Base-by-base conservation (phyloP, 2,113 vertebrate genomes). In the Ammodytes marinus region DNA sequence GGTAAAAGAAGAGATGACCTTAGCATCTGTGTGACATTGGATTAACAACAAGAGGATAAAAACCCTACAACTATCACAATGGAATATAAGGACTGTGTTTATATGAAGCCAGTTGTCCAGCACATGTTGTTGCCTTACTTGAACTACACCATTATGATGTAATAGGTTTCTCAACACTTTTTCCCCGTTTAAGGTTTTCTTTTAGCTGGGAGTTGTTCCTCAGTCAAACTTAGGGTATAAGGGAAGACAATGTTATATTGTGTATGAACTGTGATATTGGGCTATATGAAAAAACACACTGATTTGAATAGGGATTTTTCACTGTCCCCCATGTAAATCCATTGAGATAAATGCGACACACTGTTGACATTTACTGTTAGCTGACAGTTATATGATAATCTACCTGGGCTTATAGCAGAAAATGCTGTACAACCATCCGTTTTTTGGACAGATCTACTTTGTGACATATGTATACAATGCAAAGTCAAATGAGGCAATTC, bases 1-100 rank as follows among this genome's bases (percentile, higher is more conserved):
- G 69, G 14, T 76, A 53, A 67, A 27, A 61, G 50, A 77, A 49
- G 40, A 69, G 61, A 79, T 4, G 37, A 61, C 45, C 45, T 37
- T 40, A 47, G 67, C 46, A 66, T 47, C 13, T 47, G 8, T 57
- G 57, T 27, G 43, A 55, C 47, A 53, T 50, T 75, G 8, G 42
- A 43, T 4, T 39, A 27, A 54, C 15, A 40, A 4, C 19, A 19
- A 37, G 10, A 27, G 27, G 27, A 27, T 27, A 27, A 27, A 55
- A 76, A 54, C 8, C 5, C 17, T 52, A 43, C 8, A 63, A 58
- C 43, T 58, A 61, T n/a, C 37, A 35, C 65, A 2, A 42, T 3
- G 37, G 39, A 68, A 55, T 14, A 17, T 7, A 53, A 66, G 17
- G 43, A 9, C 5, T 43, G 7, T 55, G 46, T 37, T 70, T 69